Base-by-base conservation (phyloP, 2,113 vertebrate genomes). In the Arizona elegans region DNA sequence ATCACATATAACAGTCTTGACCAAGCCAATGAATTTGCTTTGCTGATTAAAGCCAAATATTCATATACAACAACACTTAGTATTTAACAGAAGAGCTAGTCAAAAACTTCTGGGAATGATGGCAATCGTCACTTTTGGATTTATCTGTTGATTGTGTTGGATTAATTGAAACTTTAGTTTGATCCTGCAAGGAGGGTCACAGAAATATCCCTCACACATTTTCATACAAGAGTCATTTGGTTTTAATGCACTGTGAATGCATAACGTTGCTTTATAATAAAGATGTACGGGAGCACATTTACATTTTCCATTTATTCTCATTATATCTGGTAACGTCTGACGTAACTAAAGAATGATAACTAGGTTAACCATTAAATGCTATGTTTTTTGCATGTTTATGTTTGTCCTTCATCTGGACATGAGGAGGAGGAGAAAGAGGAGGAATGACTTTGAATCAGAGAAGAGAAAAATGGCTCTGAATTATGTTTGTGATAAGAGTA, bases 231-330 rank as follows among this genome's bases (percentile, higher is more conserved):
- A 53, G 11, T 5, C 26, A 23, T 90, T 94, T 94, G 1, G 56
- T 12, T 50, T 15, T 19, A 70, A 93, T 29, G 54, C 43, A 92
- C 29, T n/a, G 43, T 86, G 90, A 33, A 52, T 89, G 93, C 75
- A 92, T 55, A 58, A 75, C 93, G 19, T 38, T 91, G 75, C 13
- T 92, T 87, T 50, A 86, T 95, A 94, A 94, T 88, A 55, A 70
- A 10, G 92, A 93, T 58, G 50, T 81, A n/a, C 33, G 94, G 87
- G 94, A 88, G 1, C 2, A 93, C 85, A 70, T 93, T 92, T 94
- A n/a, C 24, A 52, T 1, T 93, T 88, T 53, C 52, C 89, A 86
- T 89, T 33, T 21, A 81, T 92, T 93, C 17, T 90, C 81, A 24
- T 90, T 47, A 90, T n/a, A 53, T 75, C 55, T 91, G 54, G 56